Base-by-base conservation (phyloP, 1,140 invertebrate species). In the Rhysida immarginata region DNA sequence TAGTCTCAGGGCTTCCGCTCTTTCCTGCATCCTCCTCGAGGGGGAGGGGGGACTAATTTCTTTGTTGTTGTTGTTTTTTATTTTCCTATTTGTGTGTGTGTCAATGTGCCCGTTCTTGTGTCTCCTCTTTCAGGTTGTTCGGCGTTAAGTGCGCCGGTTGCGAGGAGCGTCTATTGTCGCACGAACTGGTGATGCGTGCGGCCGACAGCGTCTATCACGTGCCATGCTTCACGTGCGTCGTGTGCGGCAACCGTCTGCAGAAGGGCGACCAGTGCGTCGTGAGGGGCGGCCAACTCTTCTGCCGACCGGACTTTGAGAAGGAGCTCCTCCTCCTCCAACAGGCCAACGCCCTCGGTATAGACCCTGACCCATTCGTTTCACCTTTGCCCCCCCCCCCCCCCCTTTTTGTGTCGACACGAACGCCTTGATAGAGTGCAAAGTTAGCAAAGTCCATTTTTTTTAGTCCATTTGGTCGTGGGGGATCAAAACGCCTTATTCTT, bases 261-360 rank as follows among this genome's bases (percentile, higher is more conserved):
- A 91, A 94, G 71, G 94, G 95, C 1, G 92, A 97, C 64, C 89
- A 96, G 66, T 97, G 91, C 68, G 84, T 96, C 20, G 76, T 96
- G 26, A 77, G 89, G 24, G 87, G 88, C 21, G 90, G 90, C 0
- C 91, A 96, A 66, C 80, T 96, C 43, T 90, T 96, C 67, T 98
- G 95, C 72, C 75, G 90, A 48, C 78, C 84, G 55, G 88, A 94
- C 68, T 85, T 84, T 67, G 91, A 96, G 70, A 94, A 94, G 69
- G 91, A 96, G 72, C 79, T 91, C 72, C 52, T 64, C 3, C 55
- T 35, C 16, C 29, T 35, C 16, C 29, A 35, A 35, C 29, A 35
- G 29, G 29, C 29, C 29, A 35, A 16, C 16, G 5, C 29, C 29
- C 5, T n/a, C n/a, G n/a, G n/a, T n/a, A n/a, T n/a, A n/a, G n/a